Percentiles rank a stretch among this genome's conserved stretches.
Evolutionary conservation across 2,888 invertebrate species (phyloP).

Genomic region (Silvanus unidentatus): DNA sequence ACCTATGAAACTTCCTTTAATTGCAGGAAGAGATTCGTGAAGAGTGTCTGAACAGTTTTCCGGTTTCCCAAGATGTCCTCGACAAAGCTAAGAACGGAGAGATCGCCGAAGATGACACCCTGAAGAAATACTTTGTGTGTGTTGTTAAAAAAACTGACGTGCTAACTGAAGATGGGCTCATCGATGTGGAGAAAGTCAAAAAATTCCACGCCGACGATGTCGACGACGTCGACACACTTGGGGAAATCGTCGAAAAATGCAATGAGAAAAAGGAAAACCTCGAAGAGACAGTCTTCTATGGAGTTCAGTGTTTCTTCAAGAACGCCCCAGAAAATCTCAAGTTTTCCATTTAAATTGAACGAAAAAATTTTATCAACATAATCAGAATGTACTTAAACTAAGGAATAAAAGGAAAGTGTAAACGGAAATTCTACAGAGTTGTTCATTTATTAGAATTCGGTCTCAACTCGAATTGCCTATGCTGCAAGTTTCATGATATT

Average conservation of each 20-base stretch:
- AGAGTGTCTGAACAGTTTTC: background rate
- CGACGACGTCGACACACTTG: conserved; percentile 2
- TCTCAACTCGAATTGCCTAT: no score
- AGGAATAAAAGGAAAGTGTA: no score
- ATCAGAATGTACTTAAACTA: no score
- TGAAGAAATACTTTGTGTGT: conserved; percentile 4
- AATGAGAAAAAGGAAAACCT: conserved; percentile 8
- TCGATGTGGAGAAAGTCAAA: background rate
- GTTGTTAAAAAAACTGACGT: background rate
- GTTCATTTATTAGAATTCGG: no score
- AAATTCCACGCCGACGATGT: background rate
- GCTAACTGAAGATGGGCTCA: background rate
- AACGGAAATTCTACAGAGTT: no score
- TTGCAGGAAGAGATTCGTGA: background rate
- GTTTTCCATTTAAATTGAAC: no score
- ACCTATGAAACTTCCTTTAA: background rate
- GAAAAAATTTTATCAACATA: no score
- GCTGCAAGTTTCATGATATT: no score
- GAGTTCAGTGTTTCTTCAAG: conserved; percentile 9
- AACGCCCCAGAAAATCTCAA: background rate
- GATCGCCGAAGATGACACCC: conserved; percentile 2
- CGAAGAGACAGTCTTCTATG: conserved; percentile 12
- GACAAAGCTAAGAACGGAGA: conserved; percentile 2
- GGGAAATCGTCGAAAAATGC: conserved; percentile 13
- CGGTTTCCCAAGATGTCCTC: background rate